phyloP scores from a whole-genome alignment of 53 echinoderm and acorn worm species.

The Paracentrotus lividus region DNA sequence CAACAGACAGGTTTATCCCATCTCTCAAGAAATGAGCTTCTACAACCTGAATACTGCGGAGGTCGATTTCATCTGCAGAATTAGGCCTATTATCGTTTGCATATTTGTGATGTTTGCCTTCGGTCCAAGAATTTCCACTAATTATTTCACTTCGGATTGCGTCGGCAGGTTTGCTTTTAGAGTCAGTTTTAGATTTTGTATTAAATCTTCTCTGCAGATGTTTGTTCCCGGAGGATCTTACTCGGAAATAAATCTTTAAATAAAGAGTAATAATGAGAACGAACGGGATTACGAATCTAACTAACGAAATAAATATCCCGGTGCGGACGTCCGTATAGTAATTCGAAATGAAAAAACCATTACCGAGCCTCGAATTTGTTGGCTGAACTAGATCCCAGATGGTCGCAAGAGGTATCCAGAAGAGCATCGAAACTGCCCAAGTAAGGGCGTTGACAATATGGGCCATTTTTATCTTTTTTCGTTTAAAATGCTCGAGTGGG shows the following conservation, averaged over 20 bases:
- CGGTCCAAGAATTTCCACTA: background rate
- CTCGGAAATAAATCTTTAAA: background rate
- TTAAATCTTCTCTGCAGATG: background rate
- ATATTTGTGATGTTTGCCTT: background rate
- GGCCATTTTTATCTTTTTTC: background rate
- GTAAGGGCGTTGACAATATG: background rate
- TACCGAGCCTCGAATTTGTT: background rate
- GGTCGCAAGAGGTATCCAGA: background rate
- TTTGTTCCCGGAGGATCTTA: background rate
- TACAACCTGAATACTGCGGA: background rate
- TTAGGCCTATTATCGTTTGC: background rate
- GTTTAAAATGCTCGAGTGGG: background rate
- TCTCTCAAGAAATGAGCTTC: background rate
- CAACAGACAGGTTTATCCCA: background rate
- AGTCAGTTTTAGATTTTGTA: background rate
- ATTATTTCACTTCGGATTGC: background rate
- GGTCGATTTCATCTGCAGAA: background rate
- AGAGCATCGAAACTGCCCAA: background rate
- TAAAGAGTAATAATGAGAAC: background rate
- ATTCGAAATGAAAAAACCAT: background rate
- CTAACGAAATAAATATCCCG: background rate
- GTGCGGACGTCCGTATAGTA: background rate
- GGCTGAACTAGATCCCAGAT: constrained; percentile 6
- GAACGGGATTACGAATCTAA: background rate
- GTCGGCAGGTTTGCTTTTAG: background rate